Evolutionary conservation across 2,797 vertebrate species (phyloP).

Genomic region (Eidolon dupreanum): DNA sequence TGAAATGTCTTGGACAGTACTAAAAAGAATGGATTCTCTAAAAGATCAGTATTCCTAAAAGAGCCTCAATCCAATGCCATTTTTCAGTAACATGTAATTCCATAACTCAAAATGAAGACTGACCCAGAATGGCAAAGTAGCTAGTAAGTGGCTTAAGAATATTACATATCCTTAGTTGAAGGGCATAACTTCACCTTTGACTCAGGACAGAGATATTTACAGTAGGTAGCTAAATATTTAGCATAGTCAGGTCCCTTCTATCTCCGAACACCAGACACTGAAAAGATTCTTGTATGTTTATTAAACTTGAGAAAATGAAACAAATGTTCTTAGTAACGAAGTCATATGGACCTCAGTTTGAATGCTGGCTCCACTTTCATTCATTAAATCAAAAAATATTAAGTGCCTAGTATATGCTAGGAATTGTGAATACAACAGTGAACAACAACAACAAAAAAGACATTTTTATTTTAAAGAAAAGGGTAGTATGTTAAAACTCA

Average conservation of each 20-base stretch:
- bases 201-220: constrained; percentile 17
- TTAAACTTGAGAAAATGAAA: constrained; percentile 54
- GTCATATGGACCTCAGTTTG: neutral
- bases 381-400: neutral
- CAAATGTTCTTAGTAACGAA: neutral
- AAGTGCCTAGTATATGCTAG: neutral
- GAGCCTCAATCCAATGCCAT: neutral
- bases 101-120: constrained; percentile 51
- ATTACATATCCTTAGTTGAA: neutral
- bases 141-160: neutral
- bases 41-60: neutral
- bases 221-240: neutral
- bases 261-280: neutral
- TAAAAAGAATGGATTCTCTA: neutral
- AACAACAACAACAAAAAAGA: neutral
- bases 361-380: constrained; percentile 21
- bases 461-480: constrained; percentile 33
- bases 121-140: constrained; percentile 39
- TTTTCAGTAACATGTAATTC: constrained; percentile 25
- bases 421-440: neutral
- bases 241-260: constrained; percentile 18
- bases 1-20: neutral
- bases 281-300: constrained; percentile 26
- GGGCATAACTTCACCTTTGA: constrained; percentile 6
- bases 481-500: neutral